Evolutionary conservation across 1,140 invertebrate species (phyloP).

Genomic region (Drusus annulatus): DNA sequence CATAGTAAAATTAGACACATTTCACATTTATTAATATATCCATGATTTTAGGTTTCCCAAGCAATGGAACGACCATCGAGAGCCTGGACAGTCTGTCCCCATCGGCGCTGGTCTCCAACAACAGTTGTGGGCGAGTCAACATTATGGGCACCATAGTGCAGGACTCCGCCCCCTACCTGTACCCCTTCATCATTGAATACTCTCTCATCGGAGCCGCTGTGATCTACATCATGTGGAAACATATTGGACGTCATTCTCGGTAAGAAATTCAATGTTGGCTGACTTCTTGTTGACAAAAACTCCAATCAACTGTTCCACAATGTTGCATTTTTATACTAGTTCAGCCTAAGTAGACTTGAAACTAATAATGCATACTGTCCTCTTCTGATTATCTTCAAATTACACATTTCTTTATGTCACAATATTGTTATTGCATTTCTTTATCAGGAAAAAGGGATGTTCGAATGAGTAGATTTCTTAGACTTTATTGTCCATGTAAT

Average conservation of each 20-base stretch:
- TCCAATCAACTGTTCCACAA: too few relatives aligned
- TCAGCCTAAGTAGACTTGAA: too few relatives aligned
- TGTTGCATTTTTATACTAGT: too few relatives aligned
- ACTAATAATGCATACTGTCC: too few relatives aligned
- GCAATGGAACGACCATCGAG: conserved; percentile 73
- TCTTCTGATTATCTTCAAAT: too few relatives aligned
- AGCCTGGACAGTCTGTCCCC: conserved; percentile 76
- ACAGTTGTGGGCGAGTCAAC: conserved; percentile 84
- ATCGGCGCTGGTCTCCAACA: conserved; percentile 73
- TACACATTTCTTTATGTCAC: too few relatives aligned
- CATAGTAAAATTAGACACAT: not conserved
- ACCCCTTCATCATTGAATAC: conserved; percentile 97
- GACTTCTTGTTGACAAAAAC: too few relatives aligned
- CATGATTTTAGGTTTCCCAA: conserved; percentile 60
- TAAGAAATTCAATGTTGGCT: conserved; percentile 60
- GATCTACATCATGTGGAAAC: conserved; percentile 98
- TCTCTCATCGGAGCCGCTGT: conserved; percentile 97
- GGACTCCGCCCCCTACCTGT: conserved; percentile 93
- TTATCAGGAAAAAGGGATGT: too few relatives aligned
- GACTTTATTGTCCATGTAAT: too few relatives aligned
- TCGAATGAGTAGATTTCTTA: too few relatives aligned
- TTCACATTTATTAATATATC: not conserved
- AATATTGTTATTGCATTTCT: too few relatives aligned
- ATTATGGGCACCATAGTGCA: conserved; percentile 95
- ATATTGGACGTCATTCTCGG: conserved; percentile 89